phyloP scores from a whole-genome alignment of 2,797 vertebrate species.

The Netta rufina region DNA sequence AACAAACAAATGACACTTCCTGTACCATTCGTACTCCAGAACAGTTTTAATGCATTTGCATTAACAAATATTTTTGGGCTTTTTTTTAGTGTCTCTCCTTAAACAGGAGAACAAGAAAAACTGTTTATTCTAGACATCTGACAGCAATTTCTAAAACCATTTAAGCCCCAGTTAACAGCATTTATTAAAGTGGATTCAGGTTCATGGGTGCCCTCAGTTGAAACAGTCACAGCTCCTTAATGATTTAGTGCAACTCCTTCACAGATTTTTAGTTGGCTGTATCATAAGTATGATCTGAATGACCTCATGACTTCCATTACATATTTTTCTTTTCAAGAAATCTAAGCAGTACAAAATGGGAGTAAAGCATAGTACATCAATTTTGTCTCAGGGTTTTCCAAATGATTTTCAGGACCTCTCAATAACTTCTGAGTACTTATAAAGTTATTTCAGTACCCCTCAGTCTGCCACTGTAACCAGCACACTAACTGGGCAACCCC shows the following conservation, averaged over 20 bases:
- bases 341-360: neutral
- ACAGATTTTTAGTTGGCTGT: neutral
- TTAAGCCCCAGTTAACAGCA: neutral
- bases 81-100: neutral
- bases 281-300: neutral
- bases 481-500: neutral
- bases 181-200: neutral
- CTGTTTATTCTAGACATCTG: neutral
- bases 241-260: neutral
- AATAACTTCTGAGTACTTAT: neutral
- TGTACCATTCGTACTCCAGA: neutral
- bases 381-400: neutral
- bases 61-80: neutral
- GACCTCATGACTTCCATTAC: neutral
- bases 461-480: neutral
- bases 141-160: neutral
- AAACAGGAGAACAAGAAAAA: neutral
- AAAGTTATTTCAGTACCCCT: neutral
- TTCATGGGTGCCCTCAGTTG: neutral
- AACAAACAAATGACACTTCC: neutral
- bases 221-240: neutral
- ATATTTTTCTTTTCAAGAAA: neutral
- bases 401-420: neutral
- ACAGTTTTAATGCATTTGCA: neutral
- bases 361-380: neutral